phyloP scores from a whole-genome alignment of 1,140 invertebrate genomes.

The Bombus balteatus region DNA sequence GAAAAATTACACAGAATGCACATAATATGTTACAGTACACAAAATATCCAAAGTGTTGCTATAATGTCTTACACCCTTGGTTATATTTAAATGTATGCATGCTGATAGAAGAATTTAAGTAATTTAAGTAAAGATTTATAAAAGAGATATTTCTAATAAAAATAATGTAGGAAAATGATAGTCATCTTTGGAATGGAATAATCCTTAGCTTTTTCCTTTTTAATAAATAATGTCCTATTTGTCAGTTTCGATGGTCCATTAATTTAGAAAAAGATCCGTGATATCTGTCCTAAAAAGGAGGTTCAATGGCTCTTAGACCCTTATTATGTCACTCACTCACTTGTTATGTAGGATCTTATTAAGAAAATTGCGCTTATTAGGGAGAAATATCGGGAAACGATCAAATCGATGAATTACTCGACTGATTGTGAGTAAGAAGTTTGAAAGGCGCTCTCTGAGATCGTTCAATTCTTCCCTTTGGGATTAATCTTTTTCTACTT shows the following conservation, averaged over 20 bases:
- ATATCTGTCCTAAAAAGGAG: background rate
- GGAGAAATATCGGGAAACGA: conserved; percentile 42
- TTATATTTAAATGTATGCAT: no score
- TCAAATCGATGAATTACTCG: conserved; percentile 25
- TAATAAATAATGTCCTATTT: background rate
- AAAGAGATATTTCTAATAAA: no score
- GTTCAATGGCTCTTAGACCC: background rate
- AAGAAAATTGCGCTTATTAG: conserved; percentile 17
- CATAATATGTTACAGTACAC: background rate
- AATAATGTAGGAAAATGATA: no score
- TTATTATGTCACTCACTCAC: background rate
- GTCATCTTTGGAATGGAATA: no score
- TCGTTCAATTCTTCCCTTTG: conserved; percentile 1
- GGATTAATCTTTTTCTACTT: background rate
- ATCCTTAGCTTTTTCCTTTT: background rate
- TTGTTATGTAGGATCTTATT: conserved; percentile 3
- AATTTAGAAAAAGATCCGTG: background rate
- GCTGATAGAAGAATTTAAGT: no score
- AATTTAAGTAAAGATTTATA: no score
- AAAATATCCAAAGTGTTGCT: no score
- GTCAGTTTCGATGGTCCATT: background rate
- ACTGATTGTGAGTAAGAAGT: background rate
- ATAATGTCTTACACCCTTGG: no score
- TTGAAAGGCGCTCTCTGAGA: background rate
- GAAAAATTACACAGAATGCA: background rate